Conservation (phyloP, 2,113 vertebrate species). For the Campylomormyrus tamandua region DNA sequence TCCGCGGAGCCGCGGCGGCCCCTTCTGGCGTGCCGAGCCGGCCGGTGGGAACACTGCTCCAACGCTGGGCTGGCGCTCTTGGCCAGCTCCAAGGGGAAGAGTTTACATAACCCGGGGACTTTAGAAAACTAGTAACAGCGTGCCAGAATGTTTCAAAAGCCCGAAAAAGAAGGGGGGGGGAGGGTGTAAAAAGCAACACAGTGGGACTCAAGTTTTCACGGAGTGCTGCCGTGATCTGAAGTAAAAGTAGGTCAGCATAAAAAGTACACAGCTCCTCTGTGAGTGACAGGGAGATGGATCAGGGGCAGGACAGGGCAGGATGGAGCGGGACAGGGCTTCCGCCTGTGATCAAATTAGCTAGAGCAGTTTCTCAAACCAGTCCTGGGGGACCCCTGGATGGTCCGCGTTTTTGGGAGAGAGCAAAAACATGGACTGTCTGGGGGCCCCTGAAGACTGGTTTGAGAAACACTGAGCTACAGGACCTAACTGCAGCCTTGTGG, state of each 20-base stretch:
- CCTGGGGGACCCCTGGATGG: neutral
- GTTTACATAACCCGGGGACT: conserved; percentile 29
- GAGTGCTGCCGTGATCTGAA: neutral
- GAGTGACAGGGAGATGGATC: neutral
- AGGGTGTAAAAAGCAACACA: conserved; percentile 10
- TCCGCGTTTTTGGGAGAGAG: neutral
- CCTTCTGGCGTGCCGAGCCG: conserved; percentile 29
- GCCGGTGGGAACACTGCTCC: conserved; percentile 28
- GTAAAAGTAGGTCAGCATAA: conserved; percentile 35
- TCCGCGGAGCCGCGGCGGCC: conserved; percentile 35
- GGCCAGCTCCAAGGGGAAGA: neutral
- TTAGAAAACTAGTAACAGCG: conserved; percentile 25
- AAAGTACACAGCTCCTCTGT: neutral
- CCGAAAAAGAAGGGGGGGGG: neutral
- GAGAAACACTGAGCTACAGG: neutral
- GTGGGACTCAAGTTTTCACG: neutral
- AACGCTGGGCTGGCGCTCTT: conserved; percentile 20
- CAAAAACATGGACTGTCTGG: neutral
- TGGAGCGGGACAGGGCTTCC: neutral
- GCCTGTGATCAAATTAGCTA: neutral
- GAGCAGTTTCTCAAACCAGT: neutral
- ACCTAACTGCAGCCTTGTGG: neutral
- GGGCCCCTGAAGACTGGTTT: no score
- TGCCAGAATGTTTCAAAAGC: conserved; percentile 23
- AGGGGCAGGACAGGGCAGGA: neutral